Base-by-base conservation (phyloP, 2,113 vertebrate genomes). In the Gymnorhina tibicen region DNA sequence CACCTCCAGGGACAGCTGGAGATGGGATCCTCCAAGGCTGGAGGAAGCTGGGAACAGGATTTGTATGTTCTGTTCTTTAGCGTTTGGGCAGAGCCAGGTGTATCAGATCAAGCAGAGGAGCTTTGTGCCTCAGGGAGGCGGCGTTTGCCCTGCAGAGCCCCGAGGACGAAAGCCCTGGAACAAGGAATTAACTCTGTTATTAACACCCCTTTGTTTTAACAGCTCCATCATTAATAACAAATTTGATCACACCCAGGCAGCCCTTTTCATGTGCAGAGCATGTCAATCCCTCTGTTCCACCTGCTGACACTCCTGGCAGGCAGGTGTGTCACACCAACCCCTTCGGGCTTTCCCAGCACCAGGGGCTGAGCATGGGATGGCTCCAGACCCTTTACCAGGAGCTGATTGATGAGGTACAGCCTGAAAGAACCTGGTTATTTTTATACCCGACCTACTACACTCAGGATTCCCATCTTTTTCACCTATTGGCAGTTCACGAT, bases 101-200 rank as follows among this genome's bases (percentile, higher is more conserved):
- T 78, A 58, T 72, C 33, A 50, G n/a, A 70, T 44, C 13, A 84
- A 28, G 5, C 74, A 83, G 9, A 62, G 44, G 24, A 80, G 55
- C 42, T 85, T 19, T 70, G 76, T 53, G 69, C 58, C 62, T 94
- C 39, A 5, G 46, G 23, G 44, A 32, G 4, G 24, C 52, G 37
- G 32, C 0, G 0, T 55, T 70, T 68, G 47, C 44, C 69, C 56
- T 0, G 1, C 24, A 39, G 52, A 2, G 0, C 68, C 78, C 47
- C 1, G 13, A 55, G 62, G 81, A 72, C 39, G 77, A 75, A 85
- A 41, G 24, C 27, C 8, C 44, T 22, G 39, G 35, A 35, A 50
- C 4, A 79, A 62, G 55, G 85, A 85, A 89, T 82, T 46, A 68
- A 79, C 21, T 78, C 77, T 18, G 44, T 26, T 42, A 58, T 73